phyloP scores from a whole-genome alignment of 2,888 invertebrate genomes.

The Eupsilia transversa region DNA sequence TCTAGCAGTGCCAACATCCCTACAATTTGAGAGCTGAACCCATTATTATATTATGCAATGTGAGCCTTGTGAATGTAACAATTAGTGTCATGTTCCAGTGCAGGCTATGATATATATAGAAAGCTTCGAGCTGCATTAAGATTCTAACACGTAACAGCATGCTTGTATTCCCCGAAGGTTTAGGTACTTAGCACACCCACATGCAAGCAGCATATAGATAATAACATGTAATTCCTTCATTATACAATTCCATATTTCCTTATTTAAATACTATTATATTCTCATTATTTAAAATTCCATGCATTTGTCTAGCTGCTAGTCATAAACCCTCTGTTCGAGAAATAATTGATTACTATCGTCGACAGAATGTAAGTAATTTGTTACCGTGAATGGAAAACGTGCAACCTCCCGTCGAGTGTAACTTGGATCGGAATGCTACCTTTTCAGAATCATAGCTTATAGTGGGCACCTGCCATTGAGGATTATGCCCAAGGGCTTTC shows the following conservation, averaged over 20 bases:
- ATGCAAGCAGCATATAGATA: neutral
- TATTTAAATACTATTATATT: neutral
- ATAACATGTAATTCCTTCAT: neutral
- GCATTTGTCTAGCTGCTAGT: neutral
- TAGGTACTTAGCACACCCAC: neutral
- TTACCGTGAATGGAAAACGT: conserved; percentile 25
- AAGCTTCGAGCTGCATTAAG: neutral
- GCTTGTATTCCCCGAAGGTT: too few relatives aligned
- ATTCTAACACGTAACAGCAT: neutral
- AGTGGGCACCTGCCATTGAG: conserved; percentile 4
- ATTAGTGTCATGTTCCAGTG: conserved; percentile 15
- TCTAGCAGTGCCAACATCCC: conserved; percentile 28
- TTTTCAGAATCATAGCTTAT: conserved; percentile 23
- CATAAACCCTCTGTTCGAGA: neutral
- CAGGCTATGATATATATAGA: neutral
- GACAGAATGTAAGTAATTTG: conserved; percentile 29
- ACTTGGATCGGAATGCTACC: conserved; percentile 16
- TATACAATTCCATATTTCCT: neutral
- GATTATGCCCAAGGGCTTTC: conserved; percentile 45
- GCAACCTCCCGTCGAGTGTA: neutral
- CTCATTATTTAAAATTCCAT: neutral
- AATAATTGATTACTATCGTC: conserved; percentile 1
- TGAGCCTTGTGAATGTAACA: conserved; percentile 49
- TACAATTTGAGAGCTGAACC: conserved; percentile 50
- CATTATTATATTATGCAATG: conserved; percentile 61